Conservation (phyloP, 2,113 vertebrate genomes). For the Cercocebus atys region DNA sequence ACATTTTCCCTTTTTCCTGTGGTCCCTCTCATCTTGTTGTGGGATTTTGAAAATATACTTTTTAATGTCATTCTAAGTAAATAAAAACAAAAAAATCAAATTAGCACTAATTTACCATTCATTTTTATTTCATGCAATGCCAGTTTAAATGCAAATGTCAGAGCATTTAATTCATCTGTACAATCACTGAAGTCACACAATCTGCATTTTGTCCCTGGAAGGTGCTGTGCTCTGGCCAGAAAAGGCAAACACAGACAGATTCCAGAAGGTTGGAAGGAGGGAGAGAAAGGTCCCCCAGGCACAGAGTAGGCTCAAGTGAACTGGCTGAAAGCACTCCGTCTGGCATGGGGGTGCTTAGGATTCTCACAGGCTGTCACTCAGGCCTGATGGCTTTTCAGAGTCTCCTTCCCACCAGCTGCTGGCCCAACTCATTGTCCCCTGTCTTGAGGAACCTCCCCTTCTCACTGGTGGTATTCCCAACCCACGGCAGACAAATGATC, state of each 20-base stretch:
- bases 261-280: not conserved
- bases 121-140: not conserved
- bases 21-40: not conserved
- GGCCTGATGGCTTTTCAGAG: not conserved
- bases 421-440: not conserved
- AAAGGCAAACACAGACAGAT: not conserved
- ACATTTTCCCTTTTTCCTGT: not conserved
- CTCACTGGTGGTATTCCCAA: not conserved
- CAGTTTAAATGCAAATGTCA: constrained; percentile 1
- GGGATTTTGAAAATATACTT: not conserved
- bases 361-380: no score
- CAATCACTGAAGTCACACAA: not conserved
- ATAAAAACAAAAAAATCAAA: not conserved
- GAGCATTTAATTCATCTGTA: not conserved
- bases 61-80: constrained; percentile 27
- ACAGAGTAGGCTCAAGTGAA: not conserved
- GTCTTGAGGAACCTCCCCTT: not conserved
- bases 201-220: not conserved
- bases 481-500: not conserved
- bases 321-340: not conserved
- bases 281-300: not conserved
- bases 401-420: not conserved
- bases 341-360: not conserved
- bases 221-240: not conserved
- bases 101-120: not conserved